Base-by-base conservation (phyloP, 2,797 vertebrate species). In the Salmo trutta region DNA sequence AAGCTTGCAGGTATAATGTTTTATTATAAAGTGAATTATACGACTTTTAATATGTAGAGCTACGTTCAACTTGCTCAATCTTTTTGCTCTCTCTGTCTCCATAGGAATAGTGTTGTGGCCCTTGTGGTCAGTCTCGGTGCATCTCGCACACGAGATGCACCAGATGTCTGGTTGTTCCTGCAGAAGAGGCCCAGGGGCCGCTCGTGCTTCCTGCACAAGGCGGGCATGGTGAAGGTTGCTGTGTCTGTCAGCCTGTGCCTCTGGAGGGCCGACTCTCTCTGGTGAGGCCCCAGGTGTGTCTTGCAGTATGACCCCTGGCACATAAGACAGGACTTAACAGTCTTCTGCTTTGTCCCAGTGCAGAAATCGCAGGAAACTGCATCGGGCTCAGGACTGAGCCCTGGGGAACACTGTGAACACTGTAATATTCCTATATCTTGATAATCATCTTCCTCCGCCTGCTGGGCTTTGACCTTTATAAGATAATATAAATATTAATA, bases 301-400 rank as follows among this genome's bases (percentile, higher is more conserved):
- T 85, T 33, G 2, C 92, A 93, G 87, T 92, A 94, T 0, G 90
- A 93, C 7, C 86, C 88, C 82, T 90, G 82, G 31, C 91, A 94
- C 75, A 86, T 89, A 81, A 93, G 74, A 65, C 91, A 94, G 73
- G 91, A 93, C 83, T 89, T 90, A 7, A 84, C 54, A 6, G 92
- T 92, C 52, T 70, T 80, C 21, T 84, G 81, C 82, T 75, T 27
- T 5, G 33, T 36, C 33, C 33, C 33, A 36, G 33, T 85, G 83
- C 92, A 93, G 85, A 90, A 92, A 36, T 36, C 1, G 33, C 33
- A 36, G 33, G 33, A 36, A 36, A 36, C 33, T 36, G 33, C 33
- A 36, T 36, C 33, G 6, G 33, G 33, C 33, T 36, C 33, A 36
- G 33, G 33, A 36, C 5, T 36, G 33, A 36, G 33, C 33, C 33